Conservation (phyloP, 2,888 invertebrate species). For the Pyralis farinalis region DNA sequence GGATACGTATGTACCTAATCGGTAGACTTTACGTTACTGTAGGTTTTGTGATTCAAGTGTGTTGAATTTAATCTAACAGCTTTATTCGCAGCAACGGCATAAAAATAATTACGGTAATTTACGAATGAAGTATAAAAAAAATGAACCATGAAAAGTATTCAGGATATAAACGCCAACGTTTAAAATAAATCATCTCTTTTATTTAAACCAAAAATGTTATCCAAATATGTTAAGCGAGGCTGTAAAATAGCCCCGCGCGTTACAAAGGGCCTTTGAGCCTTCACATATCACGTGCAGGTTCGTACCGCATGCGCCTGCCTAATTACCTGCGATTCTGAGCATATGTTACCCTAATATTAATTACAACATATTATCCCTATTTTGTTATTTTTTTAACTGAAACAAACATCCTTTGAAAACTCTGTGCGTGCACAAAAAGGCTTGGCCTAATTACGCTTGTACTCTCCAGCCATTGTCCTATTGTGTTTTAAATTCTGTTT, state of each 20-base stretch:
- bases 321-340: slow-evolving; percentile 69
- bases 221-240: slow-evolving; percentile 39
- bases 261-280: slow-evolving; percentile 58
- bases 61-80: too few relatives aligned
- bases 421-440: slow-evolving; percentile 25
- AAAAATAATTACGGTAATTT: too few relatives aligned
- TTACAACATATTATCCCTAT: slow-evolving; percentile 49
- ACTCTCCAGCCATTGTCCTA: neutral
- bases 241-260: slow-evolving; percentile 29
- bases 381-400: slow-evolving; percentile 27
- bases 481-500: slow-evolving; percentile 4
- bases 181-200: slow-evolving; percentile 13
- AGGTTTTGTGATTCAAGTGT: too few relatives aligned
- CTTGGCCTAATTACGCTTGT: slow-evolving; percentile 18
- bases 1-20: too few relatives aligned
- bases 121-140: too few relatives aligned
- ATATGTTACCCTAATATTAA: slow-evolving; percentile 50
- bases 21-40: too few relatives aligned
- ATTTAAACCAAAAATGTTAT: slow-evolving; percentile 25
- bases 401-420: slow-evolving; percentile 26
- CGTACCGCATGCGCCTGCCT: slow-evolving; percentile 35
- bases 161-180: slow-evolving; percentile 1
- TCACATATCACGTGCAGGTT: slow-evolving; percentile 52
- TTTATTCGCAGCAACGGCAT: too few relatives aligned
- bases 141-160: slow-evolving; percentile 13